These are phyloP conservation scores for Andrena praecox DNA, from an alignment of 2,888 invertebrate genomes.

Conservation along the genomic window DNA sequence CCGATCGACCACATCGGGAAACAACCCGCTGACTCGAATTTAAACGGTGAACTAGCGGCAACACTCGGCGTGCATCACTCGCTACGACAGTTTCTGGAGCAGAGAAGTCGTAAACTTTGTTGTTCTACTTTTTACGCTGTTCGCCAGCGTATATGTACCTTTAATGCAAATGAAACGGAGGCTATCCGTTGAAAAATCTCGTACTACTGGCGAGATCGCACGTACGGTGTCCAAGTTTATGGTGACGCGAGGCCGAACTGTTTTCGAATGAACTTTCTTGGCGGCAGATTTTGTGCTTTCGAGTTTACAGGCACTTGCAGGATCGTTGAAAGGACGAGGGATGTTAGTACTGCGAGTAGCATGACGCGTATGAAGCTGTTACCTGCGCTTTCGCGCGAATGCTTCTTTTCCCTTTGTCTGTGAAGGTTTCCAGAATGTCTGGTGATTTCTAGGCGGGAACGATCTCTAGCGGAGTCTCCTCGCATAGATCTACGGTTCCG, in stretches of 20 bases:
- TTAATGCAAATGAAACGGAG: constrained; percentile 1
- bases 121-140: constrained; percentile 29
- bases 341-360: constrained; percentile 22
- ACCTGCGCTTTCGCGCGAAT: constrained; percentile 27
- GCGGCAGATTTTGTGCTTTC: neutral
- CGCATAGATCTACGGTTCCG: constrained; percentile 26
- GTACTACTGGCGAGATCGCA: neutral
- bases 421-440: constrained; percentile 34
- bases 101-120: constrained; percentile 28
- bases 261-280: neutral
- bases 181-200: constrained; percentile 1
- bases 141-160: neutral
- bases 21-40: constrained; percentile 31
- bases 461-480: constrained; percentile 45
- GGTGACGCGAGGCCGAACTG: neutral
- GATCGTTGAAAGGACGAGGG: constrained; percentile 15
- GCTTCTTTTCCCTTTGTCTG: constrained; percentile 35
- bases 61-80: constrained; percentile 40
- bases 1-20: constrained; percentile 2
- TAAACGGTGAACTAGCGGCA: constrained; percentile 24
- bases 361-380: constrained; percentile 24
- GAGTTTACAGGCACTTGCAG: neutral
- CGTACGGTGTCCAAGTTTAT: neutral
- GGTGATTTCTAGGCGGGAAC: constrained; percentile 48
- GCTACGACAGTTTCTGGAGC: constrained; percentile 39